Evolutionary conservation across 1,140 invertebrate genomes (phyloP).

Genomic region (Pinna nobilis): DNA sequence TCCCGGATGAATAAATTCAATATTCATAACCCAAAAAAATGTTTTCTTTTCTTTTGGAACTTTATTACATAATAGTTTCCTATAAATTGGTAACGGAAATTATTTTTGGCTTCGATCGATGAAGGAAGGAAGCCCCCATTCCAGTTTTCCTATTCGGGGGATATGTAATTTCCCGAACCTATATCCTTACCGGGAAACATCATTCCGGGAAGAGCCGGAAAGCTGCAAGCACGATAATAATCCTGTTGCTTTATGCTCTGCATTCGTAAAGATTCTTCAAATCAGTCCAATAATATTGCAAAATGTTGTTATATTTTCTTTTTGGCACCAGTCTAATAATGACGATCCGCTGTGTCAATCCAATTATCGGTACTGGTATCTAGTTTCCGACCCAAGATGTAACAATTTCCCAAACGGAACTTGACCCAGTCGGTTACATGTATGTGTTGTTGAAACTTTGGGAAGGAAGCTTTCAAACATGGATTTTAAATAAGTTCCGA

Average conservation of each 20-base stretch:
- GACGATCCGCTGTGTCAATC: slow-evolving; percentile 31
- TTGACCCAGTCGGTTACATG: slow-evolving; percentile 39
- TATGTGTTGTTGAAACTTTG: slow-evolving; percentile 36
- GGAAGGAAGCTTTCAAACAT: slow-evolving; percentile 48
- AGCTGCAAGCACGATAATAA: slow-evolving; percentile 58
- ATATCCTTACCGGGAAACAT: slow-evolving; percentile 55
- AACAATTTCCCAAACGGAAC: slow-evolving; percentile 49
- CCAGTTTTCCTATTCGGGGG: slow-evolving; percentile 8
- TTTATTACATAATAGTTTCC: too few species aligned
- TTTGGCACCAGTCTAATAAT: slow-evolving; percentile 30
- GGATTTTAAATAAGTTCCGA: slow-evolving; percentile 52
- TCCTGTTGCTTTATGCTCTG: slow-evolving; percentile 59
- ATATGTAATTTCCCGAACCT: slow-evolving; percentile 41
- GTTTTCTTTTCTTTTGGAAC: too few species aligned
- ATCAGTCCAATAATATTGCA: slow-evolving; percentile 36
- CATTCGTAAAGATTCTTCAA: slow-evolving; percentile 46
- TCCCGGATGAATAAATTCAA: slow-evolving; percentile 11
- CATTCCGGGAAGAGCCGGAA: slow-evolving; percentile 57
- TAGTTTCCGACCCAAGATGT: slow-evolving; percentile 45
- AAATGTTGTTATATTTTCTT: slow-evolving; percentile 19
- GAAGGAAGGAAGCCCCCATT: slow-evolving; percentile 11
- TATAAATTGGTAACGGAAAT: slow-evolving; percentile 10
- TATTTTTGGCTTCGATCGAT: slow-evolving; percentile 3
- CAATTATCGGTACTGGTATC: slow-evolving; percentile 42
- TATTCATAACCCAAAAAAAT: not conserved